Conservation (phyloP, 2,888 invertebrate genomes). For the Netelia inedita region DNA sequence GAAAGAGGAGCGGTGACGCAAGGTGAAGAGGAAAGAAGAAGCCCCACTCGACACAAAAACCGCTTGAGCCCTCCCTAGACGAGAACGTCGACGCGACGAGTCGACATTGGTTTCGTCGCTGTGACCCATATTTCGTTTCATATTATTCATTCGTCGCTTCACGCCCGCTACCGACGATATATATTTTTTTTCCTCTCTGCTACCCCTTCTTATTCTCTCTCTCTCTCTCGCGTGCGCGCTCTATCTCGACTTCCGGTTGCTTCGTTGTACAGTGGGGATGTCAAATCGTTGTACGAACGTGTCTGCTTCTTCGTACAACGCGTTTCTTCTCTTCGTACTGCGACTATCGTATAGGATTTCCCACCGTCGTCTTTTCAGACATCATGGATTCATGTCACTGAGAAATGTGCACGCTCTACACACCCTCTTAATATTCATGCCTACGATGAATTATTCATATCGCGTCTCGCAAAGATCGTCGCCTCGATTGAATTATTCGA, state of each 20-base stretch:
- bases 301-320: neutral
- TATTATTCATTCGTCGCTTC: constrained; percentile 37
- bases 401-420: neutral
- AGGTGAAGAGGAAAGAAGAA: neutral
- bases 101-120: constrained; percentile 52
- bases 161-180: neutral
- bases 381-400: constrained; percentile 9
- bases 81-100: constrained; percentile 42
- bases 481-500: too few relatives aligned
- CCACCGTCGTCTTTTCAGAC: constrained; percentile 1
- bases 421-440: neutral
- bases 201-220: constrained; percentile 2
- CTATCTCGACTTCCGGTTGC: neutral
- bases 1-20: neutral
- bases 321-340: neutral
- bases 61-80: constrained; percentile 53
- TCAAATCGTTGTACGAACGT: constrained; percentile 29
- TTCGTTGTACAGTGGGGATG: neutral
- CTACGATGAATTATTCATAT: neutral
- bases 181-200: constrained; percentile 30
- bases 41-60: constrained; percentile 65
- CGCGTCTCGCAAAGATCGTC: too few relatives aligned
- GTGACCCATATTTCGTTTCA: constrained; percentile 59
- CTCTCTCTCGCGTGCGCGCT: neutral
- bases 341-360: neutral